A percentile compares a stretch with the other conserved stretches of the same genome.
Conservation (phyloP, 1,140 invertebrate genomes). For the Melitaea cinxia region DNA sequence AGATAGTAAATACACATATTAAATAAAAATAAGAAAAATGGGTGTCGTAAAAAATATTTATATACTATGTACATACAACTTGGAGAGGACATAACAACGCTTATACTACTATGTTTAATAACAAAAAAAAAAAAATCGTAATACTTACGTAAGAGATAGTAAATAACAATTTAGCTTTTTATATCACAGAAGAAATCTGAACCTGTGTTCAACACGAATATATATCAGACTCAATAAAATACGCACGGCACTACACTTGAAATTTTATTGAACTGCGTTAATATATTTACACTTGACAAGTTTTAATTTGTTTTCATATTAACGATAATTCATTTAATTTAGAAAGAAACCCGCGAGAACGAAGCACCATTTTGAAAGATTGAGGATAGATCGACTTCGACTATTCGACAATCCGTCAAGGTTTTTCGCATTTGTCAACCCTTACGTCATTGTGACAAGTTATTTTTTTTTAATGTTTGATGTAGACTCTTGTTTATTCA, state of each 20-base stretch:
- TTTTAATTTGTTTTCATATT: conserved; percentile 62
- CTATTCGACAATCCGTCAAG: conserved; percentile 59
- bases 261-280: conserved; percentile 48
- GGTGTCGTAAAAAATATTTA: conserved; percentile 22
- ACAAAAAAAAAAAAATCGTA: conserved; percentile 59
- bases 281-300: conserved; percentile 45
- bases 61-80: conserved; percentile 25
- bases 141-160: conserved; percentile 76
- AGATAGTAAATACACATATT: conserved; percentile 18
- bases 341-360: conserved; percentile 72
- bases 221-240: conserved; percentile 48
- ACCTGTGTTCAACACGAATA: conserved; percentile 49
- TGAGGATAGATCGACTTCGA: conserved; percentile 54
- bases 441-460: conserved; percentile 72
- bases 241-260: conserved; percentile 41
- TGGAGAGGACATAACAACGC: background rate
- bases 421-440: conserved; percentile 67
- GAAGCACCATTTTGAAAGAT: conserved; percentile 79
- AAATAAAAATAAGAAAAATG: conserved; percentile 20
- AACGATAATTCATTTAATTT: conserved; percentile 64
- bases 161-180: conserved; percentile 69
- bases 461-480: conserved; percentile 41
- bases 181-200: conserved; percentile 67
- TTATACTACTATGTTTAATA: conserved; percentile 53
- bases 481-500: conserved; percentile 7